Base-by-base conservation (phyloP, 2,113 vertebrate species). In the Bubalus kerabau region DNA sequence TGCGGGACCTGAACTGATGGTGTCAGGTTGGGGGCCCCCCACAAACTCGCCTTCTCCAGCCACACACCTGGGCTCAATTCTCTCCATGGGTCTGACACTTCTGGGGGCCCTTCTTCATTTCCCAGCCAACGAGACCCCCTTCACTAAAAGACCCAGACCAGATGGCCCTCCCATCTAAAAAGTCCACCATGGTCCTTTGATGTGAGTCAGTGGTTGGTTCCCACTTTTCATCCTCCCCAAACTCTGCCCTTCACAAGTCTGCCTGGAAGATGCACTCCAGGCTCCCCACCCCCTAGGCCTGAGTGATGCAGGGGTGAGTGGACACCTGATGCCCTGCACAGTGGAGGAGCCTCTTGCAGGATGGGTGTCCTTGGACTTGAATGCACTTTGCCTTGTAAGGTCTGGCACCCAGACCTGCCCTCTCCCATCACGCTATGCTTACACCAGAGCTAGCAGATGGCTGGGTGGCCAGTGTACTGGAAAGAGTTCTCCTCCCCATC, bases 271-370 rank as follows among this genome's bases (percentile, higher is more conserved):
- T 23, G n/a, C 1, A 1, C 19, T 71, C 64, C 64, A 36, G 64
- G 17, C n/a, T 71, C 19, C 64, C 4, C 17, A 71, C 2, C 19
- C 2, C n/a, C 64, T 9, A 71, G 64, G 19, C n/a, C 64, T 71
- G 19, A 71, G 9, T 36, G n/a, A 36, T 36, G n/a, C 9, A 71
- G 9, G n/a, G 64, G 19, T 71, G 64, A 71, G n/a, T 71, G 64
- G n/a, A 71, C n/a, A 36, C n/a, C 64, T 6, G 9, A 71, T 1
- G 0, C 19, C 19, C 64, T 71, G 64, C n/a, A 36, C 0, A 5
- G 64, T 71, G n/a, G 64, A 36, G 64, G 64, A 36, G 19, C 19
- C 64, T 71, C n/a, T 36, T 71, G 19, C 2, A 71, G n/a, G 64
- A 3, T 0, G 2, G 17, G n/a, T 71, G n/a, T 36, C n/a, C 64